Evolutionary conservation across 1,140 invertebrate genomes (phyloP).

Genomic region (Meloidogyne hapla): DNA sequence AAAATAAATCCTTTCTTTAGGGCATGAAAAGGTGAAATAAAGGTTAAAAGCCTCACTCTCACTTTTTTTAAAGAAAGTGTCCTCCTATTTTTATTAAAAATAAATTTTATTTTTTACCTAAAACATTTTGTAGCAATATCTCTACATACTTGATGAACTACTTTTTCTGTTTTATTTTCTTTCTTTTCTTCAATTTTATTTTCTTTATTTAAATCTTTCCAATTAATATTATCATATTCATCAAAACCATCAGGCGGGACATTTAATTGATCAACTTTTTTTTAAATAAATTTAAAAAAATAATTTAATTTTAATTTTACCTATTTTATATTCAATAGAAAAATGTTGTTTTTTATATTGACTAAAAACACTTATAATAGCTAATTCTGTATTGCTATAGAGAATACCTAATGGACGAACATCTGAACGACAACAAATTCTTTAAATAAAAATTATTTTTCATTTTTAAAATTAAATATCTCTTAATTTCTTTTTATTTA

Average conservation of each 20-base stretch:
- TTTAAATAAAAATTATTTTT: slow-evolving; percentile 8
- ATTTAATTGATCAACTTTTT: slow-evolving; percentile 6
- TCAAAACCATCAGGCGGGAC: slow-evolving; percentile 13
- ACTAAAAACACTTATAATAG: slow-evolving; percentile 37
- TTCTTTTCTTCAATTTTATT: not conserved
- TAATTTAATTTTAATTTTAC: slow-evolving; percentile 24
- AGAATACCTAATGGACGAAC: slow-evolving; percentile 29
- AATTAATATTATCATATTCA: slow-evolving; percentile 18
- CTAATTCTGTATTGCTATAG: slow-evolving; percentile 26
- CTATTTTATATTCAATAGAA: slow-evolving; percentile 21
- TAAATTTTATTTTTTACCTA: not conserved
- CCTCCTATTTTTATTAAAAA: too few relatives aligned
- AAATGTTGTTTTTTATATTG: slow-evolving; percentile 36
- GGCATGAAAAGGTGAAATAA: too few relatives aligned
- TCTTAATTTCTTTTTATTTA: not conserved
- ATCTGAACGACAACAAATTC: slow-evolving; percentile 35
- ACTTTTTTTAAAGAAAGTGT: too few relatives aligned
- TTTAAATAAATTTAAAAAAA: slow-evolving; percentile 7
- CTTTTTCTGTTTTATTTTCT: not conserved
- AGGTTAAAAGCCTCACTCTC: too few relatives aligned
- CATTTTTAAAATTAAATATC: too few relatives aligned
- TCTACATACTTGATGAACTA: not conserved
- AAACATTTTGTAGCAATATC: slow-evolving; percentile 24
- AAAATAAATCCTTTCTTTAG: too few relatives aligned
- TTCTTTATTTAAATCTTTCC: not conserved